A percentile compares a stretch with the other conserved stretches of the same genome.
These are phyloP conservation scores for Origma solitaria DNA, from an alignment of 2,113 vertebrate genomes.

Conservation along the genomic window DNA sequence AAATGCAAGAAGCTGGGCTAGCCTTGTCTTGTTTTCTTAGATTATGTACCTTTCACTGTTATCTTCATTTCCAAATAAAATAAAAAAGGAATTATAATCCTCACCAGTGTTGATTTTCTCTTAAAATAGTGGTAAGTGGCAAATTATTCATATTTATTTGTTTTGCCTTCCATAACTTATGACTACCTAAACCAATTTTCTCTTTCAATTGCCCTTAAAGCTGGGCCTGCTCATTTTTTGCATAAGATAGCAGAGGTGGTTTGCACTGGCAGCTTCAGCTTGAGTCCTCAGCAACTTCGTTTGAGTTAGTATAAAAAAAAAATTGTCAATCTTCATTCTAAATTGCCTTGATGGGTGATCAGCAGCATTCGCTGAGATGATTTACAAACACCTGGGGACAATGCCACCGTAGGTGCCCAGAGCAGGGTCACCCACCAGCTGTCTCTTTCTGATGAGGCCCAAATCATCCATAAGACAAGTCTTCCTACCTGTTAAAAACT, in stretches of 20 bases:
- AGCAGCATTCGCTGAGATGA: neutral
- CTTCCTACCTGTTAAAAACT: neutral
- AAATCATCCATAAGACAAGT: neutral
- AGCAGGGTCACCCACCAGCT: neutral
- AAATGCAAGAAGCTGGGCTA: neutral
- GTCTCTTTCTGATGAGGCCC: neutral
- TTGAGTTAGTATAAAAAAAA: neutral
- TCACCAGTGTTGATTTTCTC: fast-evolving
- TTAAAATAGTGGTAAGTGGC: neutral
- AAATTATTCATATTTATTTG: neutral
- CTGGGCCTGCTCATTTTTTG: neutral
- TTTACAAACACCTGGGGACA: neutral
- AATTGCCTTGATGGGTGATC: neutral
- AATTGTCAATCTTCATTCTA: neutral
- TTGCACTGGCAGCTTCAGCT: fast-evolving
- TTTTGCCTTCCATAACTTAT: neutral
- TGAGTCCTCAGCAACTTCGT: neutral
- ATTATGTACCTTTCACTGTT: neutral
- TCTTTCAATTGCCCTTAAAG: neutral
- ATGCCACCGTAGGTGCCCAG: neutral
- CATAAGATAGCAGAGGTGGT: neutral
- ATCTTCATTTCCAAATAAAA: neutral
- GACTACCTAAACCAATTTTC: neutral
- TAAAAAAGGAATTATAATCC: neutral
- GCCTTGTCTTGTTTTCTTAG: neutral